Percentiles rank a stretch among this genome's conserved stretches.
Evolutionary conservation across 2,888 invertebrate genomes (phyloP).

Genomic region (Heteromurus nitidus): DNA sequence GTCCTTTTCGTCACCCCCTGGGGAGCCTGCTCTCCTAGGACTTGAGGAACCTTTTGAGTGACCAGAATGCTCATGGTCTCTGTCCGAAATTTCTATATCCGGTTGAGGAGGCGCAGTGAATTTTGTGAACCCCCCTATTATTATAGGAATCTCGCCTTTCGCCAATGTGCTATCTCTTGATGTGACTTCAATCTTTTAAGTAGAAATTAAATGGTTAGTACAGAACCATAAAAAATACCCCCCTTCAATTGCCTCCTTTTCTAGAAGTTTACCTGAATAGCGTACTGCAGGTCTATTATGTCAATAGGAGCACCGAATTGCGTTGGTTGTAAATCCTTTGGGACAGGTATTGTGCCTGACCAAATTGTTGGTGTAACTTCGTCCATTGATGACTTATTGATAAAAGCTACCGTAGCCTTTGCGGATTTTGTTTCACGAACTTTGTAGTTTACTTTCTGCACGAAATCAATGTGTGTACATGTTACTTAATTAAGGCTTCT

Average conservation of each 20-base stretch:
- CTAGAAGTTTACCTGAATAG: constrained; percentile 62
- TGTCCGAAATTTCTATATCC: constrained; percentile 40
- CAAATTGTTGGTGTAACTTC: constrained; percentile 66
- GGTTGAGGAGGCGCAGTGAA: constrained; percentile 63
- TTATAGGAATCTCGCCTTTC: constrained; percentile 62
- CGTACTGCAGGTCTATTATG: constrained; percentile 66
- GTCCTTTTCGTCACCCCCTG: constrained; percentile 60
- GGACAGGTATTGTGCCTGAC: constrained; percentile 64
- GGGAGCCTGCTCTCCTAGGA: constrained; percentile 47
- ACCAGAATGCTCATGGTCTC: constrained; percentile 20
- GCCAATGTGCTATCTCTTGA: constrained; percentile 47
- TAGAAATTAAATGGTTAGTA: too few relatives aligned
- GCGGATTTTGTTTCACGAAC: constrained; percentile 67
- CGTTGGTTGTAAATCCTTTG: constrained; percentile 65
- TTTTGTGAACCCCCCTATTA: constrained; percentile 63
- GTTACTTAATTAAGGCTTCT: too few relatives aligned
- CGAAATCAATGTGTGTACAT: background rate
- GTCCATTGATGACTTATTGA: constrained; percentile 67
- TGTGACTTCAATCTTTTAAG: constrained; percentile 60
- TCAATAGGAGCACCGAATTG: constrained; percentile 67
- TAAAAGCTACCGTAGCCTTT: constrained; percentile 66
- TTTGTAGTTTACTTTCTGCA: constrained; percentile 67
- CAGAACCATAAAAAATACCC: too few relatives aligned
- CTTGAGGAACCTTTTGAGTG: constrained; percentile 11
- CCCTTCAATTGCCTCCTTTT: too few relatives aligned